Evolutionary conservation across 2,888 invertebrate genomes (phyloP), one percentile per base, ranked within the genome.

Genomic region (Resseliella maxima): DNA sequence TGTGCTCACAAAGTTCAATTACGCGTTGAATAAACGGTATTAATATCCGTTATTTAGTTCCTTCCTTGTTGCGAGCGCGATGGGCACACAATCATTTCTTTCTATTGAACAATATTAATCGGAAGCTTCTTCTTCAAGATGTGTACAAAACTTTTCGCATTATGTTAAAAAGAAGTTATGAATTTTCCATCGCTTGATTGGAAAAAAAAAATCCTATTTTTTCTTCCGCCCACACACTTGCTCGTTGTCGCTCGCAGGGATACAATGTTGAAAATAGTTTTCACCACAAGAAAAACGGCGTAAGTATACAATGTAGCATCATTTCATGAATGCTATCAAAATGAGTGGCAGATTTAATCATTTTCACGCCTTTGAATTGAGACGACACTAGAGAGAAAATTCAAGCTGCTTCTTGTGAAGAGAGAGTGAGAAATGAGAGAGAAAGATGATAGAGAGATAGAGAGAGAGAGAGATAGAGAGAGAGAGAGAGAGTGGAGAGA

Each of bases 1-100:
- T 72, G 72, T 31, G 15, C 35, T 72, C 31, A n/a, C 31, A 31
- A 72, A 31, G 72, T 72, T 72, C 72, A 72, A 72, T 72, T 38
- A 83, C n/a, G 83, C n/a, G 8, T 83, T 38, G 24, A 59, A 15
- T 59, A 59, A 59, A 59, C 24, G 59, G 59, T 24, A 83, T 83
- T n/a, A 83, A 83, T 83, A 83, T 72, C 72, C 27, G 72, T 72
- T 83, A 24, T 83, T 38, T 12, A 83, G 36, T 83, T 83, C 38
- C 38, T 38, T 83, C 83, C 38, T 83, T 6, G n/a, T 38, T 38
- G 38, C 18, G 46, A 15, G 8, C 15, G 8, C 18, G n/a, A n/a
- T n/a, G n/a, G n/a, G 46, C 18, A 18, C 46, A 15, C 46, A 2
- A 1, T 38, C 1, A n/a, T 0, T n/a, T 24, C 41, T 38, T 38